These are phyloP conservation scores for Frankliniella intonsa DNA, from an alignment of 2,888 invertebrate genomes.

Conservation along the genomic window DNA sequence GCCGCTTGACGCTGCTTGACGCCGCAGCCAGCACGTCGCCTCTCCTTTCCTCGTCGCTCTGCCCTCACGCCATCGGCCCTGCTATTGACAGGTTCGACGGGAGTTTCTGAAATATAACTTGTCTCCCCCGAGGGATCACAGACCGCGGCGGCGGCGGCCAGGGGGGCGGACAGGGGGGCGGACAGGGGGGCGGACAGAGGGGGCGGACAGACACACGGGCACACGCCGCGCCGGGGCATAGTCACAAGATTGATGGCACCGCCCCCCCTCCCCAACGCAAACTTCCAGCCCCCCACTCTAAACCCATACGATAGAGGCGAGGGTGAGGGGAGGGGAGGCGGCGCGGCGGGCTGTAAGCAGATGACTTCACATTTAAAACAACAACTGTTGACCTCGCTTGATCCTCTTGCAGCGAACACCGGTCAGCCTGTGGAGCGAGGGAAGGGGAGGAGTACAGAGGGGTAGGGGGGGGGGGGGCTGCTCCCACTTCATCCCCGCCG, in stretches of 20 bases:
- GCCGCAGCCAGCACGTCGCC: not conserved
- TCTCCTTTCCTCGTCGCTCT: not conserved
- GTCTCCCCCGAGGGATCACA: not conserved
- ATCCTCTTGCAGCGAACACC: too few relatives aligned
- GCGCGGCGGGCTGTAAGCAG: not conserved
- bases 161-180: not conserved
- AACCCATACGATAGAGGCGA: not conserved
- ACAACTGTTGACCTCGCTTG: too few relatives aligned
- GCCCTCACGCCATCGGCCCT: not conserved
- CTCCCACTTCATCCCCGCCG: not conserved
- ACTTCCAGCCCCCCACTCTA: not conserved
- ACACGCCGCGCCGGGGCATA: not conserved
- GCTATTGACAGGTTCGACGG: conserved; percentile 13
- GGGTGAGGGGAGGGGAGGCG: not conserved
- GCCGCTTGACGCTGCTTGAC: not conserved
- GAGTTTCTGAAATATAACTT: conserved; percentile 21
- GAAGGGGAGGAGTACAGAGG: not conserved
- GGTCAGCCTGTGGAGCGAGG: not conserved
- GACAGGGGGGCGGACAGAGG: not conserved
- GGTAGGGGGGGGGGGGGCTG: not conserved
- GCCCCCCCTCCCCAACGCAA: not conserved
- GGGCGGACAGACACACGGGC: not conserved
- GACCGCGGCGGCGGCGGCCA: not conserved
- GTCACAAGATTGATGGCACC: conserved; percentile 4
- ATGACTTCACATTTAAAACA: too few relatives aligned